Base-by-base conservation (phyloP, 2,113 vertebrate species). In the Azemiops feae region DNA sequence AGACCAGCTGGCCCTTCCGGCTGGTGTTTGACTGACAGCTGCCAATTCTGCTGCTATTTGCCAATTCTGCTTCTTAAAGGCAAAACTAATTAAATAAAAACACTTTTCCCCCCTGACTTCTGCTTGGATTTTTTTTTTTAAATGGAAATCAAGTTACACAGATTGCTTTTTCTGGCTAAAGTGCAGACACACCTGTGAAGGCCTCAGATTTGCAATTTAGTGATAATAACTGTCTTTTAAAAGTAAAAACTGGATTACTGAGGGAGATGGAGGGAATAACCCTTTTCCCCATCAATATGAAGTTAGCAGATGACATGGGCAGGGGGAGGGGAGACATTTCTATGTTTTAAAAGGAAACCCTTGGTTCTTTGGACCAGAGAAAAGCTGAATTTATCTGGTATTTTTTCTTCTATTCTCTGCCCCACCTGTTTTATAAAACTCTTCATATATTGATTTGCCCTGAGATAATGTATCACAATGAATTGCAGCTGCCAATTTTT, bases 381-480 rank as follows among this genome's bases (percentile, higher is more conserved):
- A 69, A 52, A n/a, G 10, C 47, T 43, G 87, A 30, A 43, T 74
- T 92, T 87, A 94, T 50, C 43, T 94, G 64, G 93, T 94, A 81
- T 94, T 92, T 16, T n/a, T 88, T 93, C 93, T 95, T 95, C 3
- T 43, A 81, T 81, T 43, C 34, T 93, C 34, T 8, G 23, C 58
- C 91, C 93, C 16, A 30, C 16, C 30, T 20, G 0, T 74, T 81
- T 81, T 8, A 96, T 94, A 95, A 95, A 96, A 81, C 95, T 94
- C 92, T 96, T 95, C 90, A 69, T 95, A 89, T 92, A 94, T 93
- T 96, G 96, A 96, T 96, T 94, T 96, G 95, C 93, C 93, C 94
- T 96, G 95, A 95, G 95, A 95, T 96, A 95, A 96, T 94, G 85
- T 94, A 96, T 95, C 95, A 93, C 91, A 53, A 95, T 95, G 95